Percentiles rank a stretch among this genome's conserved stretches.
Evolutionary conservation across 2,888 invertebrate genomes (phyloP).

Genomic region (Tenthredo amoena): DNA sequence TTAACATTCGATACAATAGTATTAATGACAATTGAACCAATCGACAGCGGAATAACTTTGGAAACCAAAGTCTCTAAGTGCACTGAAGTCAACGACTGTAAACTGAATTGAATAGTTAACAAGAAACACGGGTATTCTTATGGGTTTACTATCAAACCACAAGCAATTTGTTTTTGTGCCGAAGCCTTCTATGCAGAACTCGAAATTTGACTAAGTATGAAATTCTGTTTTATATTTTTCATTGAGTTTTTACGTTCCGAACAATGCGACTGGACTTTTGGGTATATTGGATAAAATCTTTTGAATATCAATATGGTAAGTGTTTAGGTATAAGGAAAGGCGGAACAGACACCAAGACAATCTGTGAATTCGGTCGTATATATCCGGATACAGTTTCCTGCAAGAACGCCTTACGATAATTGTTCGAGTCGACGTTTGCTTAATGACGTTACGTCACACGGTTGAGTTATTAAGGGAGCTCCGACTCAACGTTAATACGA

Average conservation of each 20-base stretch:
- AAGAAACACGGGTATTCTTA: not conserved
- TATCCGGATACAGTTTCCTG: constrained; percentile 22
- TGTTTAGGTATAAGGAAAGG: not conserved
- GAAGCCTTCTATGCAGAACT: not conserved
- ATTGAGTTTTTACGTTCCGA: not conserved
- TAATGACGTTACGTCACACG: constrained; percentile 48
- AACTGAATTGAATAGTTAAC: too few relatives aligned
- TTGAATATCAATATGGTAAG: not conserved
- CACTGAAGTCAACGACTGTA: not conserved
- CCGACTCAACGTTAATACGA: constrained; percentile 24
- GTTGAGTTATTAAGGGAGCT: constrained; percentile 41
- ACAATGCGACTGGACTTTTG: not conserved
- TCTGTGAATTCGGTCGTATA: not conserved
- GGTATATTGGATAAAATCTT: not conserved
- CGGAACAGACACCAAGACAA: not conserved
- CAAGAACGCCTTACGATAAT: constrained; percentile 34
- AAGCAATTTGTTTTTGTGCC: not conserved
- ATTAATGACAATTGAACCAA: not conserved
- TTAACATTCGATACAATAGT: not conserved
- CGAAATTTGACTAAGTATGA: not conserved
- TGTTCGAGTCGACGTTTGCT: constrained; percentile 48
- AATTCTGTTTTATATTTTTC: not conserved
- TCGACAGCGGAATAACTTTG: not conserved
- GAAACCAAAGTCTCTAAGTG: not conserved
- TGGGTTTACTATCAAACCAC: not conserved